Evolutionary conservation across 1,140 invertebrate genomes (phyloP).

Genomic region (Rhagoletis pomonella): DNA sequence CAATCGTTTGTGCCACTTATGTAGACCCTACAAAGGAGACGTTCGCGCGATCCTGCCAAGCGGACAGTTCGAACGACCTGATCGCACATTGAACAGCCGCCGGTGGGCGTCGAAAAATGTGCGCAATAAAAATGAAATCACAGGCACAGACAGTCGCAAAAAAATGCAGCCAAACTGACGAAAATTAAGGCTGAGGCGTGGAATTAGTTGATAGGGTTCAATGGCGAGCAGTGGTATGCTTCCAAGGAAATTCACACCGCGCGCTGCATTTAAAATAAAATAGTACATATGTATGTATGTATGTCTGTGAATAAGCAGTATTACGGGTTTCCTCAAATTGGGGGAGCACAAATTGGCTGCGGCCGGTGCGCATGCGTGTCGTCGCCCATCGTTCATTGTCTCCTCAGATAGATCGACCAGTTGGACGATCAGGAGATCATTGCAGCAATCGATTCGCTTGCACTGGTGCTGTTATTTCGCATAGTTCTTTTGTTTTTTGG

Average conservation of each 20-base stretch:
- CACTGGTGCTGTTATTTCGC: not conserved
- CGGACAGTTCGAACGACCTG: not conserved
- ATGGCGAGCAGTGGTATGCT: not conserved
- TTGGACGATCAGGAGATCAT: not conserved
- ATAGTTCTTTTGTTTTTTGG: not conserved
- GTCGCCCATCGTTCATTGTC: not conserved
- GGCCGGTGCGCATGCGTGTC: constrained; percentile 26
- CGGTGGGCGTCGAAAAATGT: constrained; percentile 50
- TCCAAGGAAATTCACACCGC: constrained; percentile 38
- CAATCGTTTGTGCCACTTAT: not conserved
- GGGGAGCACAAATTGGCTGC: constrained; percentile 40
- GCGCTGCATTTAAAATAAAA: constrained; percentile 18
- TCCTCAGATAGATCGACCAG: not conserved
- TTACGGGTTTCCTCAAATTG: not conserved
- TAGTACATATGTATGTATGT: not conserved
- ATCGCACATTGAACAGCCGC: constrained; percentile 36
- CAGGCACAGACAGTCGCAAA: not conserved
- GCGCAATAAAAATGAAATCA: constrained; percentile 46
- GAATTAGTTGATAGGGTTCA: constrained; percentile 32
- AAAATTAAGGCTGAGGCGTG: constrained; percentile 45
- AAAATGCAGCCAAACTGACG: constrained; percentile 28
- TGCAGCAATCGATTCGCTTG: constrained; percentile 24
- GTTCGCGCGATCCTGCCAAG: not conserved
- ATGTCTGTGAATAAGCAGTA: not conserved
- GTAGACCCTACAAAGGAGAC: not conserved